phyloP scores from a whole-genome alignment of 1,140 invertebrate species.

The Mylabris phalerata region DNA sequence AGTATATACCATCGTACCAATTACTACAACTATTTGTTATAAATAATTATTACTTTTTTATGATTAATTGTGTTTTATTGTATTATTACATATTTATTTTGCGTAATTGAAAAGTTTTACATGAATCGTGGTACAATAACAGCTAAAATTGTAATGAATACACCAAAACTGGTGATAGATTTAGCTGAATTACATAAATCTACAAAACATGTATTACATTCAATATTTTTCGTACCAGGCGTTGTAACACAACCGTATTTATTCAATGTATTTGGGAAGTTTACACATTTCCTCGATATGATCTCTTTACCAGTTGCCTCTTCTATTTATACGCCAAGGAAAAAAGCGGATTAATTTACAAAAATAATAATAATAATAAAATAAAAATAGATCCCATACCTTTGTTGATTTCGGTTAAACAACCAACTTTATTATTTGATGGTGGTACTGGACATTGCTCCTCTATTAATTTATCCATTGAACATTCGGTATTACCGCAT shows the following conservation, averaged over 20 bases:
- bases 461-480: not conserved
- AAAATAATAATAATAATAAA: too few species aligned
- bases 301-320: not conserved
- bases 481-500: not conserved
- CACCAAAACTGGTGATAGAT: constrained; percentile 29
- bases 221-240: not conserved
- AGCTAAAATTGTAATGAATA: constrained; percentile 37
- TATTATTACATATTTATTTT: too few species aligned
- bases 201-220: constrained; percentile 2
- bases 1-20: not conserved
- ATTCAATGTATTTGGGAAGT: not conserved
- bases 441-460: constrained; percentile 1
- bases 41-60: too few species aligned
- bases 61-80: too few species aligned
- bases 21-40: too few species aligned
- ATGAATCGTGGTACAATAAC: constrained; percentile 28
- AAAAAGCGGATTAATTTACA: too few species aligned
- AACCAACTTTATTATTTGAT: not conserved
- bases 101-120: not conserved
- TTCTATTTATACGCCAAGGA: not conserved
- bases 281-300: constrained; percentile 4
- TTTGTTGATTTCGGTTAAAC: not conserved
- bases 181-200: constrained; percentile 5
- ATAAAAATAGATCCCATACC: not conserved
- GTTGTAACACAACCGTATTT: constrained; percentile 7